Evolutionary conservation across 2,888 invertebrate species (phyloP), one percentile per base, ranked within the genome.

Genomic region (Brenthis ino): DNA sequence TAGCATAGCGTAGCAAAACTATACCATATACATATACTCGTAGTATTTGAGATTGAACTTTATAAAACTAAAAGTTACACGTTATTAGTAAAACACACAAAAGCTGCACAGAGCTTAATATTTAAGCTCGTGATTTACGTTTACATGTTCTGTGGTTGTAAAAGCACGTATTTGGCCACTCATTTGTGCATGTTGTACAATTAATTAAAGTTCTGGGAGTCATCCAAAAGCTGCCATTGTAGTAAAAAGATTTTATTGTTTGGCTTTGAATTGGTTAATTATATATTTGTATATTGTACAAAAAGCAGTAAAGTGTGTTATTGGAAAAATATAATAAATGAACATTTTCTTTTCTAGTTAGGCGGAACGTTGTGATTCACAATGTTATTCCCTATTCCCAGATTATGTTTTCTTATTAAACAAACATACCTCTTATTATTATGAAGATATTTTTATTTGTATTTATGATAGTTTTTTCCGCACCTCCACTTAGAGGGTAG

Each of bases 181-280:
- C 33, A 61, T 61, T 51, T 33, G 51, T 61, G 13, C 33, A 33
- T 61, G 33, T 51, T 61, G 61, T 51, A 61, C 51, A 33, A 61
- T 61, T 61, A 61, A 61, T 61, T 61, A 61, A 61, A 61, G 33
- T 33, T 61, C 51, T 61, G 51, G 33, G 51, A 61, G 51, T 11
- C 16, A 12, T 61, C 51, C 61, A 61, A 61, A 33, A 28, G 50
- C 4, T 20, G 6, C 13, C 43, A 6, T 47, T 58, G n/a, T n/a
- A 8, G 14, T 33, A 1, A 14, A 56, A 56, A 56, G 56, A 56
- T 56, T 56, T 56, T 28, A 11, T 55, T 13, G 14, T 55, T 14
- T 20, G 55, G 6, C 6, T 55, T 33, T 33, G n/a, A 8, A 28
- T 56, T 6, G 3, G 28, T 28, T 55, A 28, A 55, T 55, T 55